Percentiles rank a stretch among this genome's conserved stretches.
Conservation (phyloP, 2,888 invertebrate species). For the Melikaiella ostensackeni region DNA sequence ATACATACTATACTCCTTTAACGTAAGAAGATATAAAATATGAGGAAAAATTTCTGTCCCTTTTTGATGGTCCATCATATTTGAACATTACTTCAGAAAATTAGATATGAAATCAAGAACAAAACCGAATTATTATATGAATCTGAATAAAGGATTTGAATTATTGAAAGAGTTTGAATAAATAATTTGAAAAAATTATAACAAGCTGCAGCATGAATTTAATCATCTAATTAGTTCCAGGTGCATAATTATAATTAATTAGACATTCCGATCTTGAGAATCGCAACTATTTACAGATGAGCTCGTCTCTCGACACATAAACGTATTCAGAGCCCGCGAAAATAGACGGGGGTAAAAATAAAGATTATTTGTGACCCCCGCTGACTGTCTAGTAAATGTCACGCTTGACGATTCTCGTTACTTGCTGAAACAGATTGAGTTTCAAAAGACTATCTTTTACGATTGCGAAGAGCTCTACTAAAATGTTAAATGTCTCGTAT, state of each 20-base stretch:
- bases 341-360: slow-evolving; percentile 29
- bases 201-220: neutral
- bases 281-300: slow-evolving; percentile 10
- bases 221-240: neutral
- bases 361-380: slow-evolving; percentile 7
- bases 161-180: neutral
- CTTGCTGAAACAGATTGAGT: slow-evolving; percentile 31
- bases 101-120: too few relatives aligned
- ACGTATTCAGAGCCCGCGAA: slow-evolving; percentile 8
- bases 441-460: slow-evolving; percentile 35
- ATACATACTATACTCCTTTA: too few relatives aligned
- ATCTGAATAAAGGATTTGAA: neutral
- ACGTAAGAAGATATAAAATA: too few relatives aligned
- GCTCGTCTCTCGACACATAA: neutral
- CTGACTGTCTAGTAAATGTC: slow-evolving; percentile 28
- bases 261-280: neutral
- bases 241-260: slow-evolving; percentile 1
- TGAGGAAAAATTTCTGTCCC: too few relatives aligned
- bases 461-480: slow-evolving; percentile 34
- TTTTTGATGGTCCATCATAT: too few relatives aligned
- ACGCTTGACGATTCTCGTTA: slow-evolving; percentile 37
- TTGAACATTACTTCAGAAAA: too few relatives aligned
- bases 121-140: neutral
- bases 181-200: neutral
- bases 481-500: slow-evolving; percentile 33